phyloP scores from a whole-genome alignment of 2,888 invertebrate species.

The Salpingus planirostris region DNA sequence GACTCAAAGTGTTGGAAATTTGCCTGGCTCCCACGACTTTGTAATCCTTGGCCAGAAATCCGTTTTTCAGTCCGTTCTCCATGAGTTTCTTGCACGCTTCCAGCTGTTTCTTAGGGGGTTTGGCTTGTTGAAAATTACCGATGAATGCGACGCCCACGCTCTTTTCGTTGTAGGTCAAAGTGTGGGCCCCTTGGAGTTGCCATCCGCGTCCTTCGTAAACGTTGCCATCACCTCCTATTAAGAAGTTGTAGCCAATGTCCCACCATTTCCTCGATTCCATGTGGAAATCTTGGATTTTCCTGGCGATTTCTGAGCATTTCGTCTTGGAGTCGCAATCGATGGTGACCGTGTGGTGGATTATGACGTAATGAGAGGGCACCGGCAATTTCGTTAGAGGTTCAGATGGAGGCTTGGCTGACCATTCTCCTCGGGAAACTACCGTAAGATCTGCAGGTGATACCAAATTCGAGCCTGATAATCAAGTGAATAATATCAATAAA shows the following conservation, averaged over 20 bases:
- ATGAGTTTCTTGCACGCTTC: background rate
- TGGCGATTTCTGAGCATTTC: background rate
- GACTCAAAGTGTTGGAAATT: background rate
- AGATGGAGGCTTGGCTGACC: background rate
- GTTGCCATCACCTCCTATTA: conserved; percentile 51
- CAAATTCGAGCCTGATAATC: too few relatives aligned
- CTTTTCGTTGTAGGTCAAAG: conserved; percentile 45
- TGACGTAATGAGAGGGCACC: background rate
- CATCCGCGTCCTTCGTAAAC: conserved; percentile 54
- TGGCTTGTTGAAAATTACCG: conserved; percentile 41
- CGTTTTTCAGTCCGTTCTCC: background rate
- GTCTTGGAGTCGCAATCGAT: background rate
- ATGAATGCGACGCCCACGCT: conserved; percentile 49
- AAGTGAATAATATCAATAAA: too few relatives aligned
- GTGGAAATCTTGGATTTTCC: background rate
- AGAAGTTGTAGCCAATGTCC: conserved; percentile 39
- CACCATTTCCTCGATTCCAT: background rate
- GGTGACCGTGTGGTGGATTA: conserved; percentile 1
- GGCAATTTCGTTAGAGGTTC: background rate
- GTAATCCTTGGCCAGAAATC: background rate
- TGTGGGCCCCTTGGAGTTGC: conserved; percentile 49
- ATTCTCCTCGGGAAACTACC: background rate
- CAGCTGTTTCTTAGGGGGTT: background rate
- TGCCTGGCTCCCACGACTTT: background rate
- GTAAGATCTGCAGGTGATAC: too few relatives aligned